Evolutionary conservation across 2,888 invertebrate species (phyloP).

Genomic region (Noctuana brunneofusca): DNA sequence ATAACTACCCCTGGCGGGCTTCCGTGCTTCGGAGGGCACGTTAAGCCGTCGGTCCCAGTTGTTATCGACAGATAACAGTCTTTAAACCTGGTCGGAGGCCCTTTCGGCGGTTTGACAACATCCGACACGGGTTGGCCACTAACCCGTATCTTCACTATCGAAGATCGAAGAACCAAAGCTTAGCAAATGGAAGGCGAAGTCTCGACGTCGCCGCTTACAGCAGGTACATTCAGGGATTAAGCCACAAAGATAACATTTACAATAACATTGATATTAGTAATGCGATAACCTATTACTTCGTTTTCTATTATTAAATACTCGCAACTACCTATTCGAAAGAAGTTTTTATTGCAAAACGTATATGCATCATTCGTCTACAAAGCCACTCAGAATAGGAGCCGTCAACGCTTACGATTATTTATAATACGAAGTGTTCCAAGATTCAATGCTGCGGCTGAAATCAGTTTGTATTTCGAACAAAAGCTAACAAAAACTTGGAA

Average conservation of each 20-base stretch:
- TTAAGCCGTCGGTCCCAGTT: no score
- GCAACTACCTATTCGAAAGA: background rate
- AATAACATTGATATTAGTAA: background rate
- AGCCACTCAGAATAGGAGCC: background rate
- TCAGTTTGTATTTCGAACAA: background rate
- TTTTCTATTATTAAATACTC: constrained; percentile 2
- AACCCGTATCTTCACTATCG: background rate
- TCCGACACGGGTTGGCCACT: no score
- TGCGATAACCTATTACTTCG: constrained; percentile 1
- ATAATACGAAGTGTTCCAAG: background rate
- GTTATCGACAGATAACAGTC: no score
- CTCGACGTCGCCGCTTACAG: no score
- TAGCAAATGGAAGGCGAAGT: background rate
- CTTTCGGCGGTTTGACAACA: no score
- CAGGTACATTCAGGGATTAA: background rate
- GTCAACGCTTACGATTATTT: background rate
- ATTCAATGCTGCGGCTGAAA: background rate
- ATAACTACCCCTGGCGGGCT: no score
- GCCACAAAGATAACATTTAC: background rate
- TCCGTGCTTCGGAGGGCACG: no score
- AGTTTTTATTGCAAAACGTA: constrained; percentile 4
- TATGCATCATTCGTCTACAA: background rate
- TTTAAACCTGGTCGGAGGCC: no score
- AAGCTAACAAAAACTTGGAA: background rate
- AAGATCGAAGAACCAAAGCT: background rate